These are phyloP conservation scores for Neotoxoptera formosana DNA, from an alignment of 1,140 invertebrate genomes.

Conservation along the genomic window DNA sequence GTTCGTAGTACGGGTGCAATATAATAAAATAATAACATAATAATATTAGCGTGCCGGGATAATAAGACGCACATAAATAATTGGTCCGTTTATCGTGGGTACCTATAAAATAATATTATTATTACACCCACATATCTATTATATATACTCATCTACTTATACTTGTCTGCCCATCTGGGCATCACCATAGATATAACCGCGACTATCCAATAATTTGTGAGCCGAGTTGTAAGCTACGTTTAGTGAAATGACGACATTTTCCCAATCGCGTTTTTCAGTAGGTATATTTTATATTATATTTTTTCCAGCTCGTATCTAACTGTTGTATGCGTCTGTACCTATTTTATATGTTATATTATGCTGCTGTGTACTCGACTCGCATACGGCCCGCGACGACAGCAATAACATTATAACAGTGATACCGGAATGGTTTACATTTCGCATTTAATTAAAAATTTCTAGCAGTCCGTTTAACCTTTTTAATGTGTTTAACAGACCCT, in stretches of 20 bases:
- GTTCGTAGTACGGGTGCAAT: neutral
- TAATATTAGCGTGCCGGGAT: neutral
- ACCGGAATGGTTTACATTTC: neutral
- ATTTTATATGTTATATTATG: neutral
- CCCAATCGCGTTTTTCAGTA: neutral
- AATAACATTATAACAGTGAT: neutral
- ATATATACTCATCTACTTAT: neutral
- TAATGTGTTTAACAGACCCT: neutral
- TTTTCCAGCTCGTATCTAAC: neutral
- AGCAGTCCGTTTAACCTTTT: neutral
- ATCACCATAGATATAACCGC: neutral
- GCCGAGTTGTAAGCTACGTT: neutral
- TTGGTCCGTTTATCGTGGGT: neutral
- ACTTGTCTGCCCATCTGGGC: neutral
- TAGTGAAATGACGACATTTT: neutral
- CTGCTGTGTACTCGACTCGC: neutral
- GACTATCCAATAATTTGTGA: neutral
- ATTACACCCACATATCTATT: neutral
- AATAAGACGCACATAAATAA: neutral
- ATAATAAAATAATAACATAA: neutral
- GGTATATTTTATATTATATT: no score
- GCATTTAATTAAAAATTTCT: constrained; percentile 5
- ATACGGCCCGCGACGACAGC: neutral
- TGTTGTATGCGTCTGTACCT: neutral
- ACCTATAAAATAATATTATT: neutral